These are phyloP conservation scores for Venustoraphidia nigricollis DNA, from an alignment of 2,888 invertebrate genomes.

Conservation along the genomic window DNA sequence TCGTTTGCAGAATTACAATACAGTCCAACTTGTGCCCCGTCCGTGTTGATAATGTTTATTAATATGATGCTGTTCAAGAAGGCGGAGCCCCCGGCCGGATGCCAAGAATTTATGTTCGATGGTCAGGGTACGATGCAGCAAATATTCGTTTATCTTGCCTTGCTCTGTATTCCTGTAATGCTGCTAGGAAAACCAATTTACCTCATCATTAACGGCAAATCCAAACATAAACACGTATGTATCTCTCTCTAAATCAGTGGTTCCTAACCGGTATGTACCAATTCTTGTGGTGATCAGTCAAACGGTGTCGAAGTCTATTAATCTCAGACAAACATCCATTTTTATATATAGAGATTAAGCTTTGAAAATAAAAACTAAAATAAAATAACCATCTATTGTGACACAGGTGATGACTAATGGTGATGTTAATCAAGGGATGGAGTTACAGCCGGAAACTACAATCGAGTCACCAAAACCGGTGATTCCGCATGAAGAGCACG, in stretches of 20 bases:
- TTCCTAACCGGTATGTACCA: too few species aligned
- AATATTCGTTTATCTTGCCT: constrained; percentile 42
- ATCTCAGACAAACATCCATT: too few species aligned
- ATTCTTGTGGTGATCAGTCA: too few species aligned
- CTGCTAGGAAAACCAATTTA: constrained; percentile 63
- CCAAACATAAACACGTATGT: constrained; percentile 60
- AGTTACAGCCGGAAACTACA: constrained; percentile 34
- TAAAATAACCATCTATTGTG: background rate
- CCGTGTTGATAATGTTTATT: constrained; percentile 60
- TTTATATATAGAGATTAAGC: background rate
- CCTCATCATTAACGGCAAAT: constrained; percentile 27
- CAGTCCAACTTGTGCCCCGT: constrained; percentile 49
- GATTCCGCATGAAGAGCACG: constrained; percentile 26
- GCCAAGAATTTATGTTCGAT: constrained; percentile 41
- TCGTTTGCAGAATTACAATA: constrained; percentile 13
- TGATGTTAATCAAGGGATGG: constrained; percentile 50
- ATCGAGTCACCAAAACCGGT: constrained; percentile 27
- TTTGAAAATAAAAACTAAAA: background rate
- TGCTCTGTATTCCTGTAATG: constrained; percentile 62
- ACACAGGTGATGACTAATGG: constrained; percentile 35
- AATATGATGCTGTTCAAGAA: constrained; percentile 54
- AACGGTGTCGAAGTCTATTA: too few species aligned
- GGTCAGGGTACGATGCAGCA: constrained; percentile 44
- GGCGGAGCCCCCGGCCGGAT: constrained; percentile 27
- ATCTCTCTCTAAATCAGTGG: background rate